phyloP scores from a whole-genome alignment of 1,140 invertebrate genomes.

The Dendroctonus valens region DNA sequence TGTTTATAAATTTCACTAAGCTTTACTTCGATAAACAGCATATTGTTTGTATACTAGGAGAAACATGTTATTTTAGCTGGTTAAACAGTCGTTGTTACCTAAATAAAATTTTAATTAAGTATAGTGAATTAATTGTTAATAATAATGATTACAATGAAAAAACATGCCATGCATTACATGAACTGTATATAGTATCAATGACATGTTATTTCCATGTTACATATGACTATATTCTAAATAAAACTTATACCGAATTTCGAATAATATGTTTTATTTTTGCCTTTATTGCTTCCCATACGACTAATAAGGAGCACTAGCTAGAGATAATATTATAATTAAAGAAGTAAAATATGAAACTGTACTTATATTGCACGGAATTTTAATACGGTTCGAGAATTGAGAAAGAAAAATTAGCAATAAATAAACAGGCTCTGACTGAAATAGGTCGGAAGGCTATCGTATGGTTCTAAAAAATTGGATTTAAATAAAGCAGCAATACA shows the following conservation, averaged over 20 bases:
- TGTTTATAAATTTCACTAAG: background rate
- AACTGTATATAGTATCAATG: conserved; percentile 13
- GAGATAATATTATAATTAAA: too few species aligned
- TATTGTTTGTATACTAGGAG: background rate
- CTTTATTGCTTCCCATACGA: too few species aligned
- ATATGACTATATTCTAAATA: conserved; percentile 28
- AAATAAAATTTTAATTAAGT: conserved; percentile 13
- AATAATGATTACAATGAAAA: conserved; percentile 5
- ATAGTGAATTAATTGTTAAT: conserved; percentile 16
- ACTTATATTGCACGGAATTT: too few species aligned
- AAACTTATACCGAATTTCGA: conserved; percentile 27
- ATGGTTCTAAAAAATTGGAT: too few species aligned
- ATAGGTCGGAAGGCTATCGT: too few species aligned
- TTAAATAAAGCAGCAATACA: too few species aligned
- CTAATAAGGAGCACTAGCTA: too few species aligned
- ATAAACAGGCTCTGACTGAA: too few species aligned
- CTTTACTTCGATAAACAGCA: background rate
- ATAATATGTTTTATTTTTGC: too few species aligned
- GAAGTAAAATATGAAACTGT: too few species aligned
- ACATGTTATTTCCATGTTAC: conserved; percentile 28
- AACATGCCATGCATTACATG: background rate
- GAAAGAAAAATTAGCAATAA: too few species aligned
- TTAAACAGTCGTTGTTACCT: conserved; percentile 10
- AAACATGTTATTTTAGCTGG: background rate
- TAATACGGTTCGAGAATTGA: too few species aligned